phyloP scores from a whole-genome alignment of 1,140 invertebrate species.

The Drosophila pachea region DNA sequence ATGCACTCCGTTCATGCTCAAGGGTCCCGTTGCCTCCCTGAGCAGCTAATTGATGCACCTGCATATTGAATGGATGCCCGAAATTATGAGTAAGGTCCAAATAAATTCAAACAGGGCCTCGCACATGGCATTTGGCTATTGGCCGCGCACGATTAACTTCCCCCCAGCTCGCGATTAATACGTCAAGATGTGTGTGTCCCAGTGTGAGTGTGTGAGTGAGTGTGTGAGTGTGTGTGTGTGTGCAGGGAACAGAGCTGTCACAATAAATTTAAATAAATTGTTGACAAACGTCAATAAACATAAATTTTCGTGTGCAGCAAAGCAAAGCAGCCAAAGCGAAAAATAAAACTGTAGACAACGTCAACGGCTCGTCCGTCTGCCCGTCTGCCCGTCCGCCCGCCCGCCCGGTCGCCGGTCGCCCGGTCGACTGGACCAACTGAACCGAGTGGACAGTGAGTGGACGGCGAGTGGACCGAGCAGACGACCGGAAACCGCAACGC shows the following conservation, averaged over 20 bases:
- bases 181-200: slow-evolving; percentile 43
- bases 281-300: slow-evolving; percentile 77
- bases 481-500: slow-evolving; percentile 69
- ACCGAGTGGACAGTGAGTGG: background rate
- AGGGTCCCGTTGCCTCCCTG: slow-evolving; percentile 24
- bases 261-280: slow-evolving; percentile 78
- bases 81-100: slow-evolving; percentile 6
- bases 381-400: no score
- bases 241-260: slow-evolving; percentile 56
- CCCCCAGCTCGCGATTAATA: slow-evolving; percentile 57
- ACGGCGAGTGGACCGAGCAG: slow-evolving; percentile 20
- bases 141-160: slow-evolving; percentile 58
- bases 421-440: no score
- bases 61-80: slow-evolving; percentile 51
- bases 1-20: slow-evolving; percentile 35
- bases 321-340: slow-evolving; percentile 50
- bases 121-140: slow-evolving; percentile 52
- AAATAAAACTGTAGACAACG: slow-evolving; percentile 9
- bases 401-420: no score
- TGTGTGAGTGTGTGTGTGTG: slow-evolving; percentile 1
- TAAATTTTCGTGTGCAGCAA: slow-evolving; percentile 74
- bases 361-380: no score
- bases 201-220: slow-evolving; percentile 10
- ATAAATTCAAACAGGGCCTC: background rate
- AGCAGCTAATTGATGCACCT: slow-evolving; percentile 63